Evolutionary conservation across 1,140 invertebrate genomes (phyloP).

Genomic region (Brachionus rotundiformis): DNA sequence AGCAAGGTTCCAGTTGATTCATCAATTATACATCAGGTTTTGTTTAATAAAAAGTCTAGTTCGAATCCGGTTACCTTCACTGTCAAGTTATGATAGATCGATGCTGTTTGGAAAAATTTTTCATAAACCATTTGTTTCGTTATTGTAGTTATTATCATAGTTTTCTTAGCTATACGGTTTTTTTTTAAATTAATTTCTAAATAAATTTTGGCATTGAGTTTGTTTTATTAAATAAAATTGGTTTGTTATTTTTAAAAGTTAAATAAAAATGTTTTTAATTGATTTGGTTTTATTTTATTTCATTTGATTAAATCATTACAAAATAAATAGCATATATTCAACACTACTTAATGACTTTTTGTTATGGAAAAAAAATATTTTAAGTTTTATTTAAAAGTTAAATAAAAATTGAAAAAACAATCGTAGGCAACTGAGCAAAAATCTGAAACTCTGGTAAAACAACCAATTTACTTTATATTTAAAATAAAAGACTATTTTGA

Average conservation of each 20-base stretch:
- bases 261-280: neutral
- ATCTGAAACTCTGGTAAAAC: neutral
- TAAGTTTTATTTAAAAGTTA: too few species aligned
- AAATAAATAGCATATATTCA: too few species aligned
- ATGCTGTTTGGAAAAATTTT: too few species aligned
- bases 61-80: slow-evolving; percentile 57
- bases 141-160: too few species aligned
- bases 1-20: slow-evolving; percentile 55
- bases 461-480: neutral
- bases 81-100: slow-evolving; percentile 54
- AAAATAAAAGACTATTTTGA: neutral
- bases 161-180: too few species aligned
- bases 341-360: too few species aligned
- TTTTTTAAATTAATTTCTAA: neutral
- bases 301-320: too few species aligned
- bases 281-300: neutral
- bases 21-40: slow-evolving; percentile 56
- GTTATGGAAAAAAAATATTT: too few species aligned
- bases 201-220: neutral
- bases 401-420: too few species aligned
- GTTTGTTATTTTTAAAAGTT: neutral
- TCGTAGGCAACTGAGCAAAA: too few species aligned
- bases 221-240: too few species aligned
- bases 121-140: too few species aligned
- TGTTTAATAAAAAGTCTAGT: slow-evolving; percentile 57